These are phyloP conservation scores for Monochamus saltuarius DNA, from an alignment of 1,140 invertebrate genomes.

Conservation along the genomic window DNA sequence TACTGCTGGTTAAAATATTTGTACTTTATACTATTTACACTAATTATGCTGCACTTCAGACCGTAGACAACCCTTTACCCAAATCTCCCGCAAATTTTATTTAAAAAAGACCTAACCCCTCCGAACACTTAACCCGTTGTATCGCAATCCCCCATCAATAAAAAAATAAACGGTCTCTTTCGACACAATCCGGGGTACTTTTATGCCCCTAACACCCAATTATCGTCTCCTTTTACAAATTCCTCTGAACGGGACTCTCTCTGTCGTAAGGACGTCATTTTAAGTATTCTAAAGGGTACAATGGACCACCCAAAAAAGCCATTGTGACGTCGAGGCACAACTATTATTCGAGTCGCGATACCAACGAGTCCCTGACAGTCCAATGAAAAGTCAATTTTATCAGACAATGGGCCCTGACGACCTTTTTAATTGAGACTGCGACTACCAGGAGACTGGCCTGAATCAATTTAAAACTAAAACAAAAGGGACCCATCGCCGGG, in stretches of 20 bases:
- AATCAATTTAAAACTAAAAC: constrained; percentile 10
- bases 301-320: constrained; percentile 11
- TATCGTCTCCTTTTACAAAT: no score
- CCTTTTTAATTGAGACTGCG: constrained; percentile 7
- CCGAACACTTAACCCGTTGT: no score
- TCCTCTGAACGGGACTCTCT: neutral
- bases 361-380: constrained; percentile 7
- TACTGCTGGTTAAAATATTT: no score
- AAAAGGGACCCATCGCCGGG: neutral
- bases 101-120: no score
- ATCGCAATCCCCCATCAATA: no score
- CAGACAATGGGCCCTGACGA: constrained; percentile 10
- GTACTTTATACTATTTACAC: no score
- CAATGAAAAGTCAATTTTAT: constrained; percentile 16
- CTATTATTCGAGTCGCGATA: constrained; percentile 2
- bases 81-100: no score
- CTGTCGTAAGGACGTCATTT: constrained; percentile 4
- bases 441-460: neutral
- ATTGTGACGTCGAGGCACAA: constrained; percentile 4
- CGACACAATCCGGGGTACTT: no score
- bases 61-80: no score
- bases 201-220: no score
- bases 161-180: no score
- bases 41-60: no score
- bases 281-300: constrained; percentile 10